Conservation (phyloP, 2,888 invertebrate species). For the Philhelius pedissequus region DNA sequence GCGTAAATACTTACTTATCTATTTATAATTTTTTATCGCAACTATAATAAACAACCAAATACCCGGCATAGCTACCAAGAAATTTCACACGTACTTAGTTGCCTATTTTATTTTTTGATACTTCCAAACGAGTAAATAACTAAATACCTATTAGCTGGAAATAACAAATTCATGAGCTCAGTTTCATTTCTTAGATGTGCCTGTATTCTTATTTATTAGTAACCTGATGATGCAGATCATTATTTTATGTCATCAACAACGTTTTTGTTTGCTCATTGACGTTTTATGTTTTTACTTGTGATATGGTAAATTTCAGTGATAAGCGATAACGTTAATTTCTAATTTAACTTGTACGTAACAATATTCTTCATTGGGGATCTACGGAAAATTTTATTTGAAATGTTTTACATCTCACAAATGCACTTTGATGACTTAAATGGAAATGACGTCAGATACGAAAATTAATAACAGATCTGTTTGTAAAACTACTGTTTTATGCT, state of each 20-base stretch:
- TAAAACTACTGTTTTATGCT: too few species aligned
- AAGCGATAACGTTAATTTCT: background rate
- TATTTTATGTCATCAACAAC: background rate
- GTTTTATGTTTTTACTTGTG: background rate
- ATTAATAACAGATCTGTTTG: too few species aligned
- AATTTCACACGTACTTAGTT: too few species aligned
- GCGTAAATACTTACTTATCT: too few species aligned
- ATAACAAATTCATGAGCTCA: background rate
- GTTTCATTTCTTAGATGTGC: too few species aligned
- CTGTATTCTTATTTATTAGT: background rate
- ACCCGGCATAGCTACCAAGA: background rate
- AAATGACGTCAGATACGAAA: too few species aligned
- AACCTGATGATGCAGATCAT: background rate
- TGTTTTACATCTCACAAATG: background rate
- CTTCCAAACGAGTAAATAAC: too few species aligned
- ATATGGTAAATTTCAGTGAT: background rate
- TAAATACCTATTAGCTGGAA: too few species aligned
- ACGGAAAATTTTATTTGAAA: background rate
- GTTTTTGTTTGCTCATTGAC: background rate
- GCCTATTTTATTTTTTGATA: too few species aligned
- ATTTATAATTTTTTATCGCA: background rate
- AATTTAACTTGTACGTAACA: background rate
- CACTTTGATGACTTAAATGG: background rate
- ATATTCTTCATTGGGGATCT: slow-evolving; percentile 25
- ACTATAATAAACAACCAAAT: background rate